A percentile compares a stretch with the other conserved stretches of the same genome.
These are phyloP conservation scores for Parazoanthus atlanticus DNA, from an alignment of 92 coral and sea anemone species.

Conservation along the genomic window DNA sequence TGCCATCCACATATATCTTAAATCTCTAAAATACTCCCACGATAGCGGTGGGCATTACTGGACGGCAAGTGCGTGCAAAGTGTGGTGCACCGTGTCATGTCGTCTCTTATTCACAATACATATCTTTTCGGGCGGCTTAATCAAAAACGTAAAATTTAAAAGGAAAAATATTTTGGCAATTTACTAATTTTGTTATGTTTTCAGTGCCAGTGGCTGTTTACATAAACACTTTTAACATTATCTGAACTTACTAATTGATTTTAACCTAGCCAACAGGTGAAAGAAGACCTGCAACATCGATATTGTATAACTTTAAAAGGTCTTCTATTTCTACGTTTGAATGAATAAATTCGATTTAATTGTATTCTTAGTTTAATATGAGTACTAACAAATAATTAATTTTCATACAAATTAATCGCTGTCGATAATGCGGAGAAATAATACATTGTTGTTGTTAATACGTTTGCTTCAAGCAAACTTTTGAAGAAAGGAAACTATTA, in stretches of 20 bases:
- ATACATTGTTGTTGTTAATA: background rate
- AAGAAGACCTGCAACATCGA: background rate
- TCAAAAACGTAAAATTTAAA: too few species aligned
- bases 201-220: background rate
- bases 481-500: background rate
- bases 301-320: background rate
- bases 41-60: too few species aligned
- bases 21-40: too few species aligned
- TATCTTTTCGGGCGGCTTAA: background rate
- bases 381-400: too few species aligned
- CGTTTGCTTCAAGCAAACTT: background rate
- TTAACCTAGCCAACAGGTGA: background rate
- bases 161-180: background rate
- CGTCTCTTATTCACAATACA: background rate
- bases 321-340: background rate
- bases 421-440: background rate
- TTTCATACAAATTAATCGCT: background rate
- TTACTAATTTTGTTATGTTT: too few species aligned
- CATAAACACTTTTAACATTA: background rate
- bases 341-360: background rate
- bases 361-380: background rate
- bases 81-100: too few species aligned
- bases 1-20: too few species aligned
- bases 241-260: background rate
- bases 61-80: too few species aligned